Base-by-base conservation (phyloP, 2,113 vertebrate genomes). In the Apteryx mantelli region DNA sequence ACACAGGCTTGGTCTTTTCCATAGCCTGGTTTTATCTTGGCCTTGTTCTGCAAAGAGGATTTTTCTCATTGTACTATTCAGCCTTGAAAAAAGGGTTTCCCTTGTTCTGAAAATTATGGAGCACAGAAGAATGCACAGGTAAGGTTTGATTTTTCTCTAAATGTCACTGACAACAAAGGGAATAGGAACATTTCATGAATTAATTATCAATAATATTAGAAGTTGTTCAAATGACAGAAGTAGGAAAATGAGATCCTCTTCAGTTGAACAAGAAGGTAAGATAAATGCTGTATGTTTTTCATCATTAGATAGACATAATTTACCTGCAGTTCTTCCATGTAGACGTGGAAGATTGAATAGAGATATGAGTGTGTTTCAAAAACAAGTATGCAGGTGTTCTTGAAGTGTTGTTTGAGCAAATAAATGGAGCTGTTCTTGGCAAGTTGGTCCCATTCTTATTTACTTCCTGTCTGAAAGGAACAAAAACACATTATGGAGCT, bases 381-480 rank as follows among this genome's bases (percentile, higher is more conserved):
- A 91, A 63, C 26, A 93, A n/a, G 18, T 87, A 58, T 70, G 70
- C 91, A 97, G 73, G 69, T 95, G 88, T 89, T 95, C 50, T 73
- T 95, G 74, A 85, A 83, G 85, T 69, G 68, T 85, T 94, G 42
- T 82, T 83, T 91, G 6, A 80, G 73, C 53, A 96, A 75, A 89
- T 77, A 93, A 77, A 64, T 36, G 26, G 21, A 80, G 86, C 52
- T 87, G 22, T 19, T 93, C 38, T 92, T 89, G 87, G 77, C 86
- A 95, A 89, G 48, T 38, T 88, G 11, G 88, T 91, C n/a, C 65
- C 6, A 32, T 80, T 89, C 82, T 38, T 95, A 73, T 66, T 97
- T 97, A 70, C 82, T 93, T 94, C 78, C 80, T 60, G 77, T 97
- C 83, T 94, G 66, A 94, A 93, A 71, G 68, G 68, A 91, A 94